Evolutionary conservation across 1,140 invertebrate genomes (phyloP).

Genomic region (Coptotermes formosanus): DNA sequence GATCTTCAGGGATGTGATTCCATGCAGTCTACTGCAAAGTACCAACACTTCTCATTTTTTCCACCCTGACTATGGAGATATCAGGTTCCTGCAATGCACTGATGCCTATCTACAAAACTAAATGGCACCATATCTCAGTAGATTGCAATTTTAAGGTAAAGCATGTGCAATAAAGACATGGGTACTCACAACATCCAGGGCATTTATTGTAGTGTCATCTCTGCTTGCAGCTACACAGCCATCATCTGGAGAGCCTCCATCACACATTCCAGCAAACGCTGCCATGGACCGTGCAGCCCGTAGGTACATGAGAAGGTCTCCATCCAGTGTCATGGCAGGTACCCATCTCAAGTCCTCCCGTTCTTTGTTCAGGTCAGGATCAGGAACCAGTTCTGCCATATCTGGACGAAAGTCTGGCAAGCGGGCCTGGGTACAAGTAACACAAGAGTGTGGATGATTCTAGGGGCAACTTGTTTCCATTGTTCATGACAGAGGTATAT

Average conservation of each 20-base stretch:
- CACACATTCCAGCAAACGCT: slow-evolving; percentile 96
- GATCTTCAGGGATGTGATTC: no score
- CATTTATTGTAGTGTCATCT: slow-evolving; percentile 98
- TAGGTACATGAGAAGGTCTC: slow-evolving; percentile 96
- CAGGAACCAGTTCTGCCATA: slow-evolving; percentile 61
- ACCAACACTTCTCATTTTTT: no score
- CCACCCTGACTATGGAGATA: no score
- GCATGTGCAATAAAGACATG: neutral
- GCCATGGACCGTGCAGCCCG: slow-evolving; percentile 93
- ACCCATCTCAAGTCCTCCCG: slow-evolving; percentile 90
- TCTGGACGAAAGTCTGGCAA: slow-evolving; percentile 77
- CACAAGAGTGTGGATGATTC: no score
- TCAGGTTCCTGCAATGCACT: no score
- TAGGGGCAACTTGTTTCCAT: no score
- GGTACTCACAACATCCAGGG: slow-evolving; percentile 79
- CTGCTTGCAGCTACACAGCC: slow-evolving; percentile 92
- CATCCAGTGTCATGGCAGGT: slow-evolving; percentile 85
- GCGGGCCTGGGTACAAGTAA: slow-evolving; percentile 57
- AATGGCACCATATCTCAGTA: no score
- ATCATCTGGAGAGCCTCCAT: slow-evolving; percentile 94
- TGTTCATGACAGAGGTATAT: no score
- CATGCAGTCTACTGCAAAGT: no score
- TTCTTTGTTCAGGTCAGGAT: slow-evolving; percentile 70
- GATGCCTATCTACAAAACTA: no score
- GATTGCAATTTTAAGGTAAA: neutral